Percentiles rank a stretch among this genome's conserved stretches.
phyloP scores from a whole-genome alignment of 1,140 invertebrate species.

The Calosoma granatense region DNA sequence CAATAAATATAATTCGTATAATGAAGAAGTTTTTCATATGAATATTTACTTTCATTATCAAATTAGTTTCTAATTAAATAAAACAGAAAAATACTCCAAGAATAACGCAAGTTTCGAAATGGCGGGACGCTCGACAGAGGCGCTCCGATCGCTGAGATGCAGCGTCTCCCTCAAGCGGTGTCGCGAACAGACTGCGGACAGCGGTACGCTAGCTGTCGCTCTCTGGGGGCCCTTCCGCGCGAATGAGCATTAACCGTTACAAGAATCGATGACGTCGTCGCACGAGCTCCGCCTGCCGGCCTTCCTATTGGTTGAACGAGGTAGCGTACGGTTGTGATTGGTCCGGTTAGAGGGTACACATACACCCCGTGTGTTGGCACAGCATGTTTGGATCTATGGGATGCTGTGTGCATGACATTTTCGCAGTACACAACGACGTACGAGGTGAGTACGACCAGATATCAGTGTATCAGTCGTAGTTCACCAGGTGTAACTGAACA shows the following conservation, averaged over 20 bases:
- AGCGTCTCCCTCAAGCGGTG: slow-evolving; percentile 25
- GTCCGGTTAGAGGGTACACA: neutral
- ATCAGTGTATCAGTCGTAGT: neutral
- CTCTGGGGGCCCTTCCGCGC: slow-evolving; percentile 30
- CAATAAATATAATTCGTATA: no score
- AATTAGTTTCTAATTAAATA: no score
- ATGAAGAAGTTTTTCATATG: no score
- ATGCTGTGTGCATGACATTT: neutral
- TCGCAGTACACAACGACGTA: no score
- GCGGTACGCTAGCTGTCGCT: slow-evolving; percentile 23
- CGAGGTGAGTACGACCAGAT: neutral
- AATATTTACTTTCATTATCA: no score
- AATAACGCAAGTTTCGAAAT: neutral
- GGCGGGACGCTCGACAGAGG: slow-evolving; percentile 7
- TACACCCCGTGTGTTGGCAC: neutral
- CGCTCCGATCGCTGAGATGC: slow-evolving; percentile 14
- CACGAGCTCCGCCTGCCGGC: neutral
- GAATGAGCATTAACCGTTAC: slow-evolving; percentile 26
- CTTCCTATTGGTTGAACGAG: neutral
- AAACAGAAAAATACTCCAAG: no score
- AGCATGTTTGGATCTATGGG: neutral
- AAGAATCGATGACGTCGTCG: slow-evolving; percentile 24
- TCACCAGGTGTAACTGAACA: neutral
- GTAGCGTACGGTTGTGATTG: neutral
- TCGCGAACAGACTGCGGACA: slow-evolving; percentile 13